phyloP scores from a whole-genome alignment of 2,888 invertebrate genomes.

The Phortica magna region DNA sequence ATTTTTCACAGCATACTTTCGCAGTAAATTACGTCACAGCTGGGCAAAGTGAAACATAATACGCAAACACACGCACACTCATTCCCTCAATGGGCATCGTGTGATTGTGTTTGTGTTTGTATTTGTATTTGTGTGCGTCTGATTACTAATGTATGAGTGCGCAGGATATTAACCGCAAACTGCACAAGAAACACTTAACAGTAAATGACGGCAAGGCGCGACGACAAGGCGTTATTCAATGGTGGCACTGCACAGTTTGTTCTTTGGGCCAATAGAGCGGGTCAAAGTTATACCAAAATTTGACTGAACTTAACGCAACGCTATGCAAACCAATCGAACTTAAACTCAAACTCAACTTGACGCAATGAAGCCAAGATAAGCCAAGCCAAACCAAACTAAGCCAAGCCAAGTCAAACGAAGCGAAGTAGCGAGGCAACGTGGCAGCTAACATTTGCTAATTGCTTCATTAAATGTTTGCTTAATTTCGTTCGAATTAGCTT shows the following conservation, averaged over 20 bases:
- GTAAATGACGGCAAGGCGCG: neutral
- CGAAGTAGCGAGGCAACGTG: neutral
- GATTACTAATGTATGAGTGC: constrained; percentile 58
- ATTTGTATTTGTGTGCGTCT: constrained; percentile 27
- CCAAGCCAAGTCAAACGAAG: neutral
- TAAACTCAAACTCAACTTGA: neutral
- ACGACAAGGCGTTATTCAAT: neutral
- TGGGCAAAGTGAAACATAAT: constrained; percentile 26
- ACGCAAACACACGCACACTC: constrained; percentile 8
- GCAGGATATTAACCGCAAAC: constrained; percentile 61
- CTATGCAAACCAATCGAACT: too few relatives aligned
- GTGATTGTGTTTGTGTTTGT: neutral
- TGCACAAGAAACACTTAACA: constrained; percentile 36
- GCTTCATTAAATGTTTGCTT: constrained; percentile 71
- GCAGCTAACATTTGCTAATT: constrained; percentile 65
- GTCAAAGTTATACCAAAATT: neutral
- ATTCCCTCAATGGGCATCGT: neutral
- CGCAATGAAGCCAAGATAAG: neutral
- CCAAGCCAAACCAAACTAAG: neutral
- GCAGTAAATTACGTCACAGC: constrained; percentile 25
- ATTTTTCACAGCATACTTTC: constrained; percentile 8
- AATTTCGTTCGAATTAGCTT: constrained; percentile 69
- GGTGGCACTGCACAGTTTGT: neutral
- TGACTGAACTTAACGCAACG: neutral
- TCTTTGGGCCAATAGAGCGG: neutral